Evolutionary conservation across 1,140 invertebrate genomes (phyloP), one percentile per base, ranked within the genome.

Genomic region (Drosophila biarmipes): DNA sequence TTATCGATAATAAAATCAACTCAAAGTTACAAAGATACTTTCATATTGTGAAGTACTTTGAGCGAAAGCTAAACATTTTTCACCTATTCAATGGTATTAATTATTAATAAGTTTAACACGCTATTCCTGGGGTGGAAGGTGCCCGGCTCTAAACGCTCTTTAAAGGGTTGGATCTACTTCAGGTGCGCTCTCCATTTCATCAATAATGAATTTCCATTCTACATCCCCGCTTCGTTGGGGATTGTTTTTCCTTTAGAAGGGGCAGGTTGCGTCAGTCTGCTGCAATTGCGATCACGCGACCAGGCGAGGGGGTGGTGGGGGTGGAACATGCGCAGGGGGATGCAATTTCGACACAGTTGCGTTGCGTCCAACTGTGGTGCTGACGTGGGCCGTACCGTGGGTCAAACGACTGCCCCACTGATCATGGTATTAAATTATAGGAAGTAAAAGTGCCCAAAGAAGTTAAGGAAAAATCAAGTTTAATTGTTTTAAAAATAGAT

Each of bases 311-410:
- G 55, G 35, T 27, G 35, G 29, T 45, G 14, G 49, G 24, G 46
- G 34, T 37, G 15, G 38, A 24, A 15, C 34, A 35, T 38, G 59
- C 48, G 51, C 55, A 37, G 49, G 45, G 63, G 34, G 31, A 42
- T 69, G 73, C 66, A 67, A 67, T 86, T 86, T 82, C 75, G 64
- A 86, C 80, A 86, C 71, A 87, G 66, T 87, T 87, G 74, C 81
- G 57, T 72, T 87, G 74, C 81, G 57, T 67, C 81, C 73, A 81
- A 86, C 74, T 48, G 53, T 49, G 38, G 52, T 17, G 51, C 51
- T 52, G 38, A 66, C 34, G 35, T 57, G 59, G 38, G 17, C 14
- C 40, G 72, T 24, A 74, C 71, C 12, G 45, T 75, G 59, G 51
- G 34, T 43, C 10, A 11, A 37, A 35, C 27, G n/a, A 7, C 29